Evolutionary conservation across 2,113 vertebrate species (phyloP).

Genomic region (Triplophysa tibetana): DNA sequence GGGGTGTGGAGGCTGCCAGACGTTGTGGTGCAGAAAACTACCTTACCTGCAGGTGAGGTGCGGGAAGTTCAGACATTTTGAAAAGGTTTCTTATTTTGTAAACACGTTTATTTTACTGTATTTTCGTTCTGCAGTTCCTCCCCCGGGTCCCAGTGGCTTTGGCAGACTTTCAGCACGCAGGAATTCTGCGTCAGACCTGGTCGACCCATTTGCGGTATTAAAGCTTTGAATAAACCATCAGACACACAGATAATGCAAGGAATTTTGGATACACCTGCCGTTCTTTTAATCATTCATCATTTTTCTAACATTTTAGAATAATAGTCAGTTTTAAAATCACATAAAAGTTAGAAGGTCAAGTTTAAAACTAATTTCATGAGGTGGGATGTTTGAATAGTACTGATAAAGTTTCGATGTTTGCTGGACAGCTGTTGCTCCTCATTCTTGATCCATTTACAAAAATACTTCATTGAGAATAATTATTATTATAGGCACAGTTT

Average conservation of each 20-base stretch:
- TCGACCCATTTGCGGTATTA: constrained; percentile 67
- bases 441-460: not conserved
- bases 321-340: too few species aligned
- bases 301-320: too few species aligned
- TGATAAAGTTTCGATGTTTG: too few species aligned
- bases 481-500: too few species aligned
- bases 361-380: too few species aligned
- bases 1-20: constrained; percentile 84
- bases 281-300: too few species aligned
- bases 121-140: constrained; percentile 68
- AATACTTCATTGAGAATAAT: too few species aligned
- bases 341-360: too few species aligned
- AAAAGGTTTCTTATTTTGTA: not conserved
- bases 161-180: constrained; percentile 54
- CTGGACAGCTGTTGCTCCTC: too few species aligned
- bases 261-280: too few species aligned
- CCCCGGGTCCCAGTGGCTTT: constrained; percentile 53
- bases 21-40: constrained; percentile 77
- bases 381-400: too few species aligned
- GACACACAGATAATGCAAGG: not conserved
- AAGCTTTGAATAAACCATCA: not conserved
- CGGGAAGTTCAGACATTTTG: not conserved
- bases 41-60: constrained; percentile 79
- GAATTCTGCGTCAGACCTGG: constrained; percentile 58
- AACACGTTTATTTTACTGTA: not conserved